phyloP scores from a whole-genome alignment of 2,113 vertebrate species.

The Myrmophylax atrothorax region DNA sequence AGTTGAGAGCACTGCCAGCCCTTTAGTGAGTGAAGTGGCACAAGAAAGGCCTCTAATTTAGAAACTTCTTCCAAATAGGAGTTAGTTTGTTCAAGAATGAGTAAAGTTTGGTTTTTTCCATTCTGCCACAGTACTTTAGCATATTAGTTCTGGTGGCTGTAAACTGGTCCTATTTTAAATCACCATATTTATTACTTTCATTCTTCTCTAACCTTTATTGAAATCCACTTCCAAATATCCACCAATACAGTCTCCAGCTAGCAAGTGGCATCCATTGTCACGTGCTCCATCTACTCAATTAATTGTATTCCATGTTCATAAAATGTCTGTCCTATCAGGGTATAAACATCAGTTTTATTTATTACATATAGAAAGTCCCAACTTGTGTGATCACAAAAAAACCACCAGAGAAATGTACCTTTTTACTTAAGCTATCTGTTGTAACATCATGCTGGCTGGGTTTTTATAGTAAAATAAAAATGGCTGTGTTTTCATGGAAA shows the following conservation, averaged over 20 bases:
- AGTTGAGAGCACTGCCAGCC: not conserved
- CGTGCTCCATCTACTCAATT: fast-evolving
- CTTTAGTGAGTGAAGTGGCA: not conserved
- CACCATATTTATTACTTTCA: not conserved
- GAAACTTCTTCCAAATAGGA: not conserved
- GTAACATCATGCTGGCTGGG: not conserved
- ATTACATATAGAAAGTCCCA: not conserved
- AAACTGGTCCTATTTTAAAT: not conserved
- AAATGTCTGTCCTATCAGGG: not conserved
- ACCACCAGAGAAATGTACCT: fast-evolving
- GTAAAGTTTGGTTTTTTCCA: not conserved
- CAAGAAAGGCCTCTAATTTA: not conserved
- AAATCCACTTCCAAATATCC: not conserved
- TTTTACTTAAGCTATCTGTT: not conserved
- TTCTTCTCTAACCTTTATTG: not conserved
- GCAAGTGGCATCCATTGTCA: not conserved
- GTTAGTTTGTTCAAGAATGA: not conserved
- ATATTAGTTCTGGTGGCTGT: not conserved
- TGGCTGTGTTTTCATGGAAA: not conserved
- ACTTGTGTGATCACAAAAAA: not conserved
- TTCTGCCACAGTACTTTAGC: not conserved
- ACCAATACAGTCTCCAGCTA: not conserved
- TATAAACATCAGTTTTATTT: not conserved
- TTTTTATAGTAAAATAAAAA: not conserved
- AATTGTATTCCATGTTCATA: not conserved